A percentile compares a stretch with the other conserved stretches of the same genome.
Conservation (phyloP, 2,113 vertebrate genomes). For the Glaucomys volans region DNA sequence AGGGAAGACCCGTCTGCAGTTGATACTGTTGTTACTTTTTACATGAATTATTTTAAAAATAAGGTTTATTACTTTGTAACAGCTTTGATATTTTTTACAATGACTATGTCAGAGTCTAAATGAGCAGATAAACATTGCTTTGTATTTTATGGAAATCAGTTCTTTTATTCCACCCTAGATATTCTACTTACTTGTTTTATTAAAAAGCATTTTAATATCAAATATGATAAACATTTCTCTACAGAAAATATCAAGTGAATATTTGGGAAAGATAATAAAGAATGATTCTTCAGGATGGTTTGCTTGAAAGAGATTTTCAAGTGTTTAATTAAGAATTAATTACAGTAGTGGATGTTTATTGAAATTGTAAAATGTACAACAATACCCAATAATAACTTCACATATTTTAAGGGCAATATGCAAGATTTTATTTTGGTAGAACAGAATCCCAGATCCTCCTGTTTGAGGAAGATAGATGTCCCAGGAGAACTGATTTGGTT, state of each 20-base stretch:
- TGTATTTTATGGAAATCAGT: not conserved
- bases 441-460: not conserved
- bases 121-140: not conserved
- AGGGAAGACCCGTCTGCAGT: not conserved
- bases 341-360: not conserved
- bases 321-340: not conserved
- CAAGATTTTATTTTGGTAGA: not conserved
- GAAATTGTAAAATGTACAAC: not conserved
- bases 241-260: not conserved
- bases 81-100: not conserved
- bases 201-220: not conserved
- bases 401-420: not conserved
- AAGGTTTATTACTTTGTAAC: not conserved
- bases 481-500: not conserved
- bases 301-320: not conserved
- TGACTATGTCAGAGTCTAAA: not conserved
- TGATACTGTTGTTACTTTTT: not conserved
- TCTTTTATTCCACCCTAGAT: constrained; percentile 1
- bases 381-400: not conserved
- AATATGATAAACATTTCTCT: not conserved
- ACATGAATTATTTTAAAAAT: not conserved
- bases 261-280: not conserved
- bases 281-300: not conserved
- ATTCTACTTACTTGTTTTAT: not conserved
- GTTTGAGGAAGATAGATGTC: not conserved